phyloP scores from a whole-genome alignment of 2,113 vertebrate genomes.

The Poecile atricapillus region DNA sequence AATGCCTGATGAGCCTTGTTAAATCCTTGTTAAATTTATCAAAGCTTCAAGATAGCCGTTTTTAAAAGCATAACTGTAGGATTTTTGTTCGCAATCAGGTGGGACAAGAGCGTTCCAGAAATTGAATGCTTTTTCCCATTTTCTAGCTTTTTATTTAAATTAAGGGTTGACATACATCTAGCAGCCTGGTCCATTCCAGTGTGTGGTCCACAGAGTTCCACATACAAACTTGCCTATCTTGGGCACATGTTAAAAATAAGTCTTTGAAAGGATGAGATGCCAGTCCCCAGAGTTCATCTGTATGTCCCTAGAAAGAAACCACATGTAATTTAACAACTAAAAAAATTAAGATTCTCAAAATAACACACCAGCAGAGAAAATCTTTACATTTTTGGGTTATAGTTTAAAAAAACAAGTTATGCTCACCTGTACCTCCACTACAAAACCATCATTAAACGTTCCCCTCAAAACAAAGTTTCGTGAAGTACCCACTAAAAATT shows the following conservation, averaged over 20 bases:
- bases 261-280: slow-evolving; percentile 92
- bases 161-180: slow-evolving; percentile 81
- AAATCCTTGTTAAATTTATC: background rate
- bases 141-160: background rate
- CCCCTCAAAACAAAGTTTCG: slow-evolving; percentile 93
- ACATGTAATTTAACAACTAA: background rate
- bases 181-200: slow-evolving; percentile 90
- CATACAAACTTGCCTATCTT: slow-evolving; percentile 93
- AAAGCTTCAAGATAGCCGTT: background rate
- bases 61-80: background rate
- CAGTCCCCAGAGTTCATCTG: slow-evolving; percentile 96
- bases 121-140: background rate
- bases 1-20: background rate
- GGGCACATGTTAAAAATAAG: slow-evolving; percentile 91
- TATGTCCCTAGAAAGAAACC: slow-evolving; percentile 86
- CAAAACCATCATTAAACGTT: slow-evolving; percentile 93
- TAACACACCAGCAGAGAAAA: background rate
- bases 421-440: slow-evolving; percentile 92
- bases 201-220: slow-evolving; percentile 90
- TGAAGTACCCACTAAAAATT: slow-evolving; percentile 94
- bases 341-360: background rate
- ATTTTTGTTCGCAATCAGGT: background rate
- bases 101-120: background rate
- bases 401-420: background rate
- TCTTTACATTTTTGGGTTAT: background rate